Evolutionary conservation across 2,113 vertebrate species (phyloP), one percentile per base, ranked within the genome.

Genomic region (Ptychochromis oligacanthus): DNA sequence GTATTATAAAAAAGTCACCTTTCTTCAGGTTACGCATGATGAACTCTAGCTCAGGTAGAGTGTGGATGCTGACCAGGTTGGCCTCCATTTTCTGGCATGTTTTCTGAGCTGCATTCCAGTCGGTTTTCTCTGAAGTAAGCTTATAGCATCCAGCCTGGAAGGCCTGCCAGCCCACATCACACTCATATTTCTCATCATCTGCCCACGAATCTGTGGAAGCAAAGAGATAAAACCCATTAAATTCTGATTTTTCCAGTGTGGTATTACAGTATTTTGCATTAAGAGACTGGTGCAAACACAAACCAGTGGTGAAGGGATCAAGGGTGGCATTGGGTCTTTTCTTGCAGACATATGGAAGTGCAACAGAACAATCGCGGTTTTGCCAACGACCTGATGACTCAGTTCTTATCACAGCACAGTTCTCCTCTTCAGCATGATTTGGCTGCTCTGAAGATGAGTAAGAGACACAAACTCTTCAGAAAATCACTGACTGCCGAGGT

Each of bases 121-220:
- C 97, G 38, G 93, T 96, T 89, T 97, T 97, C 82, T 98, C 97
- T 0, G 93, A 94, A 52, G 95, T 96, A 82, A 99, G 87, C 40
- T 97, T 96, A 93, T 99, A 99, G 95, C 98, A 99, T 90, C 96
- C 96, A 58, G 97, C 96, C 95, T 97, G 97, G 93, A 98, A 99
- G 54, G 96, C 94, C 93, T 97, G 96, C 98, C 98, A 99, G 92
- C 97, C 96, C 26, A 96, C 95, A 56, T 98, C 97, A 0, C 98
- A 99, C 83, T 97, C 96, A 67, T 97, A 96, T 81, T 95, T 97
- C 87, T 97, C 93, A 43, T 96, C 92, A 36, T 96, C 94, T 36
- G 92, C 87, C 96, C 96, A 96, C 2, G 95, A 95, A 84, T 96
- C 96, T 96, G 91, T 38, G 52, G 80, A 81, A 60, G 36, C 14